Conservation (phyloP, 2,888 invertebrate species). For the Branchipolynoe longqiensis region DNA sequence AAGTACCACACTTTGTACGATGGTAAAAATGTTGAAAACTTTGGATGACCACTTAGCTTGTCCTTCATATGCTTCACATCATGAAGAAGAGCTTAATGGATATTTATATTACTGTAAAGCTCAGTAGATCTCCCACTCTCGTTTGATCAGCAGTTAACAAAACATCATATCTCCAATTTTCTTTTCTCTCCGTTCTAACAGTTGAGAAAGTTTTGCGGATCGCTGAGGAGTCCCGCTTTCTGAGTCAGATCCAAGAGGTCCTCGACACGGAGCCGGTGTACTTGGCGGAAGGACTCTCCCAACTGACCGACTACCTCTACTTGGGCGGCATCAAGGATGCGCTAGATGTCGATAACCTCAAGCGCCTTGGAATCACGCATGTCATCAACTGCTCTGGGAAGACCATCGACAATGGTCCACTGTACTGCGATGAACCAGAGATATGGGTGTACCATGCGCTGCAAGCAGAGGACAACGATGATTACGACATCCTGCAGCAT, state of each 20-base stretch:
- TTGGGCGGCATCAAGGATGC: conserved; percentile 39
- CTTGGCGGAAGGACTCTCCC: background rate
- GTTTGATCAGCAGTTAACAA: too few relatives aligned
- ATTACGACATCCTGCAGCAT: conserved; percentile 52
- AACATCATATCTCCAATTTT: too few relatives aligned
- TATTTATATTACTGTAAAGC: too few relatives aligned
- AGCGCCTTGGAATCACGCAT: conserved; percentile 56
- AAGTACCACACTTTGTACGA: too few relatives aligned
- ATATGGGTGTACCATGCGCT: conserved; percentile 46
- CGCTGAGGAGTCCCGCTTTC: conserved; percentile 13
- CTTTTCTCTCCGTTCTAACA: background rate
- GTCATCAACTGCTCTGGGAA: conserved; percentile 55
- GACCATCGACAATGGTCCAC: background rate
- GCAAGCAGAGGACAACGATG: conserved; percentile 28
- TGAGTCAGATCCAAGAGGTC: conserved; percentile 14
- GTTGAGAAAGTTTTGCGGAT: conserved; percentile 38
- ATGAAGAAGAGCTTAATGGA: too few relatives aligned
- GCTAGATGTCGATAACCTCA: background rate
- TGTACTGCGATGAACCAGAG: conserved; percentile 16
- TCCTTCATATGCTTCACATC: too few relatives aligned
- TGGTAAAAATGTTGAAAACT: too few relatives aligned
- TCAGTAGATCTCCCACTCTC: too few relatives aligned
- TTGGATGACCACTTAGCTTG: too few relatives aligned
- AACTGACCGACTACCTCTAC: conserved; percentile 46
- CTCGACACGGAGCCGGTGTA: background rate